These are phyloP conservation scores for Acropora tenuis DNA, from an alignment of 64 coral and sea anemone genomes.

Conservation along the genomic window DNA sequence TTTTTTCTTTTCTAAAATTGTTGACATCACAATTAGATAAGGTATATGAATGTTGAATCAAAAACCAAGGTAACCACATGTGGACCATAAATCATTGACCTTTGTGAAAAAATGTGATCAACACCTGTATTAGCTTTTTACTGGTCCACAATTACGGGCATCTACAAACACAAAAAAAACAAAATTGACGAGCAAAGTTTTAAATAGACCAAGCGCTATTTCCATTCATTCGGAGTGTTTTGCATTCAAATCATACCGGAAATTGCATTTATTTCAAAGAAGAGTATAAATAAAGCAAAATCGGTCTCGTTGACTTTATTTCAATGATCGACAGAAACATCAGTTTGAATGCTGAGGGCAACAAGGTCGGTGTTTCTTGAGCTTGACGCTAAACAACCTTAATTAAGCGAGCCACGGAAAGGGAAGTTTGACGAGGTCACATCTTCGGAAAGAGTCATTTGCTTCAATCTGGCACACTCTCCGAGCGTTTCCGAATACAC, in stretches of 20 bases:
- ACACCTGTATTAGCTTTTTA: background rate
- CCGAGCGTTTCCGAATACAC: background rate
- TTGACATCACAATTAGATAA: background rate
- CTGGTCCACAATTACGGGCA: background rate
- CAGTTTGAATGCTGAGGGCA: background rate
- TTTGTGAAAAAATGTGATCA: background rate
- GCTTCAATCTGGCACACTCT: background rate
- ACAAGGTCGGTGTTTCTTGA: too few species aligned
- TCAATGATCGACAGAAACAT: background rate
- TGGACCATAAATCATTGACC: background rate
- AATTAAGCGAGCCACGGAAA: background rate
- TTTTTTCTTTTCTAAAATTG: background rate
- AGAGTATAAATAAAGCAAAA: conserved; percentile 8
- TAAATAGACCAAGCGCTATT: background rate
- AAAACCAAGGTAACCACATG: background rate
- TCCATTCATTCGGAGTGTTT: background rate
- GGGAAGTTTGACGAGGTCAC: background rate
- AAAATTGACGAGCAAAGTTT: background rate
- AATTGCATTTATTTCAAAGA: background rate
- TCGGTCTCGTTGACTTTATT: background rate
- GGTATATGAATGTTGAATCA: background rate
- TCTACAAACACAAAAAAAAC: background rate
- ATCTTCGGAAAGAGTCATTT: background rate
- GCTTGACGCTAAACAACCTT: too few species aligned
- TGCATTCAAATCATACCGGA: conserved; percentile 22